Conservation (phyloP, 2,113 vertebrate genomes). For the Halcyon malimbica region DNA sequence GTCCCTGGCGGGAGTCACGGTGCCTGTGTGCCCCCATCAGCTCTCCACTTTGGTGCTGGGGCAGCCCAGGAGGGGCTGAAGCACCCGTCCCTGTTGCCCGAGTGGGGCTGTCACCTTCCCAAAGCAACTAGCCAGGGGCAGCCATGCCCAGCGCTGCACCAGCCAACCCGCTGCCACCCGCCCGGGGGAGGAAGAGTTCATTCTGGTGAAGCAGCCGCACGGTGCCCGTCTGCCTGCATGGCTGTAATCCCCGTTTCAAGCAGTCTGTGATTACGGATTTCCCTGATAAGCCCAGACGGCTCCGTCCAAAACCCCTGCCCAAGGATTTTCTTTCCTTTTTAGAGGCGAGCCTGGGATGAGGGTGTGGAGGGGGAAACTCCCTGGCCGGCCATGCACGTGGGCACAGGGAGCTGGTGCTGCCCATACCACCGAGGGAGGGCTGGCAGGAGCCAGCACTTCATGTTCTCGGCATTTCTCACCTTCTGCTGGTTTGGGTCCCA, state of each 20-base stretch:
- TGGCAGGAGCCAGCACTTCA: not conserved
- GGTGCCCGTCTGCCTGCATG: not conserved
- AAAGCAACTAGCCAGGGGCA: fast-evolving
- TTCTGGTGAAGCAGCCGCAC: fast-evolving
- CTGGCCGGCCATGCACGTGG: fast-evolving
- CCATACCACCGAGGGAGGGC: fast-evolving
- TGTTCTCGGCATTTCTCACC: not conserved
- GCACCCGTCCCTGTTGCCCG: fast-evolving
- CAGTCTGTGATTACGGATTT: slow-evolving; percentile 50
- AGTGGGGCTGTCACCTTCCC: not conserved
- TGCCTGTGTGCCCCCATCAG: fast-evolving
- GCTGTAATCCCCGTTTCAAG: not conserved
- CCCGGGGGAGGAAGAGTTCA: not conserved
- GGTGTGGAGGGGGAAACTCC: not conserved
- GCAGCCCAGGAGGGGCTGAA: not conserved
- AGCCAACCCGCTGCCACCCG: not conserved
- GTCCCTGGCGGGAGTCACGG: fast-evolving
- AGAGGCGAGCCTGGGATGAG: not conserved
- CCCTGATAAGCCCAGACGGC: slow-evolving; percentile 15
- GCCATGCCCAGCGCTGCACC: fast-evolving
- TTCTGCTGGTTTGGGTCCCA: not conserved
- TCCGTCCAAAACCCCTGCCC: slow-evolving; percentile 22
- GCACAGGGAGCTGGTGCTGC: not conserved
- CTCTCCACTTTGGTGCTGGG: fast-evolving
- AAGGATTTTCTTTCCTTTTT: slow-evolving; percentile 41